Evolutionary conservation across 2,113 vertebrate genomes (phyloP), one percentile per base, ranked within the genome.

Genomic region (Balaenoptera acutorostrata): DNA sequence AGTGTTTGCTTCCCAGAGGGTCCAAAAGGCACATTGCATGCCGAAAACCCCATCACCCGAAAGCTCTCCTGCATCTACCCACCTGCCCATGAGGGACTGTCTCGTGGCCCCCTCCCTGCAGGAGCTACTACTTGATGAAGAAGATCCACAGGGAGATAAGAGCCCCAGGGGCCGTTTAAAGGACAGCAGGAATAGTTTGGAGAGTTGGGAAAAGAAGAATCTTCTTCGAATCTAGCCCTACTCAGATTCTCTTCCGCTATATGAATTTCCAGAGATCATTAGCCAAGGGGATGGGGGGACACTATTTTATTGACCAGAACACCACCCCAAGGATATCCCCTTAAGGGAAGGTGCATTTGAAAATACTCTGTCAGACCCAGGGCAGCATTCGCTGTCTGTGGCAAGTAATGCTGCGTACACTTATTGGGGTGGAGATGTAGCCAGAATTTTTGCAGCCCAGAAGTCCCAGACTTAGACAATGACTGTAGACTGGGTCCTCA

Each of bases 301-400:
- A 3, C 17, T 6, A 0, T 15, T 14, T 71, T 18, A 78, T 3
- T 29, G 33, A 13, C 7, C 0, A 12, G 29, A 36, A 77, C 6
- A 10, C n/a, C 52, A 31, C 15, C 25, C 27, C 20, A 27, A 27
- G 17, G 8, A 9, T 2, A 3, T n/a, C 27, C 6, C 74, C 36
- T 9, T 68, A 9, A 41, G 2, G 6, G 12, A 61, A 1, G 15
- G 25, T 7, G 29, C 6, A 1, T 23, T 46, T 55, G 33, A 31
- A 59, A 46, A 39, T 25, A 14, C 23, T 18, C 18, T 15, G 2
- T 78, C 29, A 0, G 8, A 2, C 33, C 18, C 25, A 9, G 41
- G 64, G 39, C 3, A 0, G 4, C 3, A 13, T 0, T 1, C 1
- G 0, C 4, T 2, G 46, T 81, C 33, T n/a, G 15, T 4, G 84